Evolutionary conservation across 2,113 vertebrate genomes (phyloP).

Genomic region (Apteryx owenii): DNA sequence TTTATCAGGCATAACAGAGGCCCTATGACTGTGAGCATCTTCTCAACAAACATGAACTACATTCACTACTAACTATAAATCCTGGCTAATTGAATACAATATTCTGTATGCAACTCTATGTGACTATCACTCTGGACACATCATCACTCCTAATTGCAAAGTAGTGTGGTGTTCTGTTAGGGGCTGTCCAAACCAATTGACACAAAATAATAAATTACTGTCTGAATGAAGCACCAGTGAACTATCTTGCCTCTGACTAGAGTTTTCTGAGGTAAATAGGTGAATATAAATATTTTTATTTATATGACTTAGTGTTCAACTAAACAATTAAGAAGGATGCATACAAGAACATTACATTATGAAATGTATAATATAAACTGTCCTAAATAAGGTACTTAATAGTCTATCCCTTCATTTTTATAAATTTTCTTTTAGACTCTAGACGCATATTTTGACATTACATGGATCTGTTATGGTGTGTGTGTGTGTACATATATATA

Average conservation of each 20-base stretch:
- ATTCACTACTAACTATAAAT: background rate
- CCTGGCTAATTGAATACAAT: background rate
- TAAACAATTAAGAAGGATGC: background rate
- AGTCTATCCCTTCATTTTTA: background rate
- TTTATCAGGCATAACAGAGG: background rate
- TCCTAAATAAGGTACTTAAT: background rate
- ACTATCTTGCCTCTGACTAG: background rate
- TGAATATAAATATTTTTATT: background rate
- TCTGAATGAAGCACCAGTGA: background rate
- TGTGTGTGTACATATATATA: fast-evolving
- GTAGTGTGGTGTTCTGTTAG: background rate
- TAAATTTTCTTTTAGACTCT: background rate
- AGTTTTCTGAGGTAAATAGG: background rate
- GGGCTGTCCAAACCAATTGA: background rate
- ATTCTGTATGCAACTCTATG: background rate
- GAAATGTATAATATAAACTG: background rate
- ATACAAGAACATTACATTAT: background rate
- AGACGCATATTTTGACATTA: background rate
- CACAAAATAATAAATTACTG: constrained; percentile 1
- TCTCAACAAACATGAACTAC: background rate
- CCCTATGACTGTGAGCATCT: background rate
- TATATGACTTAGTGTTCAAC: background rate
- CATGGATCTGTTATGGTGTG: background rate
- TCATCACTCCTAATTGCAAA: constrained; percentile 22
- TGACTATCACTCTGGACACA: background rate